Evolutionary conservation across 2,113 vertebrate genomes (phyloP), one percentile per base, ranked within the genome.

Genomic region (Varanus salvator): DNA sequence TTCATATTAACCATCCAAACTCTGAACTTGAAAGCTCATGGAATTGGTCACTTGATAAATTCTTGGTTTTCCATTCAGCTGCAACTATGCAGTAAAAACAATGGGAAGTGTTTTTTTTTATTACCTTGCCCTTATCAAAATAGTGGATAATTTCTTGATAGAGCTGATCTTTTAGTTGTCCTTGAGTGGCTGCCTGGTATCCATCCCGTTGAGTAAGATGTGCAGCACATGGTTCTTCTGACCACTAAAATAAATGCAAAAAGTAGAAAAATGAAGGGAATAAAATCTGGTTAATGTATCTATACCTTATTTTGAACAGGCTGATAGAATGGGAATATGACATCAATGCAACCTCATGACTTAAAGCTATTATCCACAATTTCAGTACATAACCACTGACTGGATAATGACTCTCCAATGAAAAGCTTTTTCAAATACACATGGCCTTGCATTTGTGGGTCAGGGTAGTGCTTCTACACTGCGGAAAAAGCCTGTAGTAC

Each of bases 61-160:
- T 89, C 54, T 2, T 2, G 4, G 57, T 88, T 93, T 93, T 69
- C 76, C 68, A 12, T 4, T 64, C n/a, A 90, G 64, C 66, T 54
- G n/a, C 0, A 8, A 87, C 66, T 80, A 89, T 44, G 81, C 21
- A 38, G 23, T 48, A 38, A 92, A 92, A 38, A 71, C 69, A 82
- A 68, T 72, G 60, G 54, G 91, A 89, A 0, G 0, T 3, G 72
- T 4, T 78, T 75, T 84, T 75, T 84, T 78, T 68, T 90, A 93
- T 98, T 97, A 99, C 99, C 98, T 99, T 99, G 98, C 99, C 99
- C 97, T 98, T 99, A 98, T 99, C 98, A 78, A 99, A 99, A 97
- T 99, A 99, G 97, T 98, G 98, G 97, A 99, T 99, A 96, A 99
- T 99, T 96, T 99, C 98, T 94, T 99, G 99, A 96, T 99, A 99